Evolutionary conservation across 1,140 invertebrate genomes (phyloP), one percentile per base, ranked within the genome.

Genomic region (Tenebrio molitor): DNA sequence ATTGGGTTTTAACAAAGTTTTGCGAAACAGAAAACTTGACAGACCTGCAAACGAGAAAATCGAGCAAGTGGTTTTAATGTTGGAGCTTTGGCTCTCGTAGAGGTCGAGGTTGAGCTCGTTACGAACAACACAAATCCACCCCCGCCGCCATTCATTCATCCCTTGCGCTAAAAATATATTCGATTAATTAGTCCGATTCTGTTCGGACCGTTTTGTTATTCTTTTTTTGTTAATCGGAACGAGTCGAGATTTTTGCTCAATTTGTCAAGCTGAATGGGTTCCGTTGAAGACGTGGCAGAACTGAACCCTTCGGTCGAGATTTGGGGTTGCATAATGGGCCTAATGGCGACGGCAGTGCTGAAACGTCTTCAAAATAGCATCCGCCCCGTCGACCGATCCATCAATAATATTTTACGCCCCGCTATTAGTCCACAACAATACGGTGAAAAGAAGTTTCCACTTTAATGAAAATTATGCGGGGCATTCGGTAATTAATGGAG

Each of bases 221-320:
- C n/a, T n/a, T n/a, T n/a, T n/a, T n/a, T n/a, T n/a, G n/a, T n/a
- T n/a, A n/a, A n/a, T n/a, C n/a, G n/a, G n/a, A n/a, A n/a, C n/a
- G n/a, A n/a, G n/a, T n/a, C n/a, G n/a, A n/a, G n/a, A n/a, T 58
- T 33, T 14, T 58, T 58, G 19, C 50, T 58, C 50, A 58, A 58
- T 58, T 58, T 58, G 50, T 29, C n/a, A 58, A 58, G 19, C 19
- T 29, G 23, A 58, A 58, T 29, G 23, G 44, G 19, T 16, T 44
- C 16, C 42, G 16, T 44, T 29, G 25, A 8, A 4, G 25, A 8
- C 25, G 25, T 4, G 25, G 25, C 25, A 44, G 15, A 50, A 50
- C 44, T 50, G 21, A 50, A 50, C n/a, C 8, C 25, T 29, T 50
- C 44, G 16, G 3, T 6, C 23, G 50, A 29, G n/a, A 39, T 29